These are phyloP conservation scores for Champsocephalus esox DNA, from an alignment of 2,797 vertebrate species.

Conservation along the genomic window DNA sequence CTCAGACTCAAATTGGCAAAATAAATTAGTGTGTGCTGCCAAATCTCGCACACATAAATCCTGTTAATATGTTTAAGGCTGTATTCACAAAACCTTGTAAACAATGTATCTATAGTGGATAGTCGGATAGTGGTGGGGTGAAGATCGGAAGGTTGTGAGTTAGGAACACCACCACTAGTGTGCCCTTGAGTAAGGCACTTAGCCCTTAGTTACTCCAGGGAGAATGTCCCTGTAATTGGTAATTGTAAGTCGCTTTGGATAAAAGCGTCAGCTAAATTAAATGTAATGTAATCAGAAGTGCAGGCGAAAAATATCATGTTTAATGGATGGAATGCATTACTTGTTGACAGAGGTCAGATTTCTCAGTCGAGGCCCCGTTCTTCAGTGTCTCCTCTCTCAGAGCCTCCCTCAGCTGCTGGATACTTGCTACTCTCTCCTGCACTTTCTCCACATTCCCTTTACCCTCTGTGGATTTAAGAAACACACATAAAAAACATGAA, in stretches of 20 bases:
- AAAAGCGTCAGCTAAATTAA: too few species aligned
- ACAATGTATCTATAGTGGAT: conserved; percentile 4
- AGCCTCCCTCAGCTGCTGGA: conserved; percentile 80
- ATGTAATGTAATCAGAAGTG: conserved; percentile 6
- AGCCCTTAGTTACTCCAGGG: too few species aligned
- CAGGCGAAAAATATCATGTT: not conserved
- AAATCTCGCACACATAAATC: conserved; percentile 37
- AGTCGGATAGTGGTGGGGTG: too few species aligned
- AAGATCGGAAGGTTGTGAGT: too few species aligned
- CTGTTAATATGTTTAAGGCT: conserved; percentile 40
- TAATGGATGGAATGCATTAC: conserved; percentile 43
- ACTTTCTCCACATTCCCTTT: conserved; percentile 73
- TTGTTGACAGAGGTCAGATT: conserved; percentile 61
- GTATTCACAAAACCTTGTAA: conserved; percentile 37
- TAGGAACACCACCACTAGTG: too few species aligned
- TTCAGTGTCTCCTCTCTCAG: conserved; percentile 72
- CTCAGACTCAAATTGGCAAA: conserved; percentile 72
- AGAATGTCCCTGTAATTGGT: too few species aligned
- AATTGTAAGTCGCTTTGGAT: too few species aligned
- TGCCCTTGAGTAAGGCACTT: too few species aligned
- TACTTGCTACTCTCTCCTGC: conserved; percentile 75
- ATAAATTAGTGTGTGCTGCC: conserved; percentile 38
- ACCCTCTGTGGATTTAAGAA: conserved; percentile 69
- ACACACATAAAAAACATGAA: not conserved
- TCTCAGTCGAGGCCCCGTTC: conserved; percentile 30